phyloP scores from a whole-genome alignment of 2,113 vertebrate genomes.

The Setophaga petechia region DNA sequence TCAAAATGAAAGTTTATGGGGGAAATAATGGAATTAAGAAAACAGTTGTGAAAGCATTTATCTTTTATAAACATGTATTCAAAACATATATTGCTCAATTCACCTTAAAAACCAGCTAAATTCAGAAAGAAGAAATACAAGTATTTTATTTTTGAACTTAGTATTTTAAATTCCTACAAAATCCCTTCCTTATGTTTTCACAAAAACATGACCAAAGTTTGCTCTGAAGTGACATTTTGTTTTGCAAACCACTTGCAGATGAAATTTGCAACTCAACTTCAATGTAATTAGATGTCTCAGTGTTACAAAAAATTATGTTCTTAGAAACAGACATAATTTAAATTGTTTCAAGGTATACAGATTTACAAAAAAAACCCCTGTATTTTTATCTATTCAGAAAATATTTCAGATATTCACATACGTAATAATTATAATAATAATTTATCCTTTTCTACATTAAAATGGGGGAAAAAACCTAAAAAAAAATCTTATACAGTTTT shows the following conservation, averaged over 20 bases:
- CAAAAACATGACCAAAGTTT: neutral
- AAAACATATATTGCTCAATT: neutral
- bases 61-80: neutral
- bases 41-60: neutral
- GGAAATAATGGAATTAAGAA: neutral
- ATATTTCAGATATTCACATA: neutral
- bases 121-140: neutral
- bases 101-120: neutral
- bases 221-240: neutral
- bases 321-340: neutral
- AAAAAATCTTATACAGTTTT: neutral
- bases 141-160: neutral
- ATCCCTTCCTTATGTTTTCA: neutral
- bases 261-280: neutral
- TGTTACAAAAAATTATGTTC: neutral
- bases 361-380: neutral
- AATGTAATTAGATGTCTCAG: neutral
- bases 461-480: neutral
- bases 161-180: neutral
- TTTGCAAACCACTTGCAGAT: neutral
- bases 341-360: neutral
- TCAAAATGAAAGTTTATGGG: neutral
- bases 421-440: neutral
- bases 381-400: neutral
- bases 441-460: neutral